Evolutionary conservation across 2,797 vertebrate genomes (phyloP), one percentile per base, ranked within the genome.

Genomic region (Eospalax fontanierii): DNA sequence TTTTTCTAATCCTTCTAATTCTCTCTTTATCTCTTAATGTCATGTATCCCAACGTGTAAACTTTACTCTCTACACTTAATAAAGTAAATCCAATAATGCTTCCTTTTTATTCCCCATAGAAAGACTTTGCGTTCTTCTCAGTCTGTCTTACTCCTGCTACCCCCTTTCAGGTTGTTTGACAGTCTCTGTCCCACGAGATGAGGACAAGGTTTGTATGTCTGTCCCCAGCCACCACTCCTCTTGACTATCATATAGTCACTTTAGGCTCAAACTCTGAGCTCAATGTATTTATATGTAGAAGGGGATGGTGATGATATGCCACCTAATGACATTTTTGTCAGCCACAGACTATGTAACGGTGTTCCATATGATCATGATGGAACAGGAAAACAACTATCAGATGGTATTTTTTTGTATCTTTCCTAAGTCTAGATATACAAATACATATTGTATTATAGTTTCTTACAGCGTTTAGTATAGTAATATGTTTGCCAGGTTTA

Each of bases 11-110:
- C 43, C 21, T 89, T 43, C 43, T 85, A 16, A 46, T 75, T 87
- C 38, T 70, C 65, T 87, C 28, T 95, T 46, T 88, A 7, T 63
- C 50, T 92, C 71, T 59, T 91, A 66, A 65, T 86, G 50, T 83
- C 33, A 54, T 43, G 10, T 92, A 84, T 81, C 46, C 46, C 57
- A 38, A 35, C 61, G 38, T 40, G 16, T 43, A 87, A 21, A n/a
- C 43, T 91, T 78, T 75, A 21, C 50, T 89, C 63, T 89, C 12
- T 4, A 5, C 70, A n/a, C 38, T 79, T 68, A 79, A 40, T 92
- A 11, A 85, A 86, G 43, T 43, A 35, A 68, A 66, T 70, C 78
- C 22, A 1, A 12, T 57, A 16, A 19, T 50, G 15, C 83, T 50
- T 63, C n/a, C 14, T 68, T 61, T 89, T 43, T 59, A 68, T 74